Base-by-base conservation (phyloP, 1,140 invertebrate genomes). In the Ceratina australensis region DNA sequence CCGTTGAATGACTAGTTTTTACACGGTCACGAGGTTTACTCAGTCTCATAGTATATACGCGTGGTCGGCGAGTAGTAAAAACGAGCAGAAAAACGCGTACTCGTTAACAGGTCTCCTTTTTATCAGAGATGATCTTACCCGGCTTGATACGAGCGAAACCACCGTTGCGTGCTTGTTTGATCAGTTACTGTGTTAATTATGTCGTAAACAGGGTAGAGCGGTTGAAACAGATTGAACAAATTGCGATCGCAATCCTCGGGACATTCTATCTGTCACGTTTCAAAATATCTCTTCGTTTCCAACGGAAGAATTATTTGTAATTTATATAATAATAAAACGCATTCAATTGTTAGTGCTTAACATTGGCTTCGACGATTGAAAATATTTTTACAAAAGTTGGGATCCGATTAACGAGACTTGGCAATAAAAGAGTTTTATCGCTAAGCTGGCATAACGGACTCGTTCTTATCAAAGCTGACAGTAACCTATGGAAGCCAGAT, bases 1-100 rank as follows among this genome's bases (percentile, higher is more conserved):
- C 69, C 68, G 68, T 59, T 50, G 49, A 57, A 50, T 57, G 68
- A 18, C 75, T 50, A 72, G 68, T 78, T 78, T 78, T 78, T 78
- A 33, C 18, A 18, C 60, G 7, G 69, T 56, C 50, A 50, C 42
- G 69, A 54, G 60, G 59, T 66, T 60, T 20, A 26, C 24, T 33
- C 42, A 13, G 64, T 12, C 33, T 12, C 65, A 22, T 33, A 33
- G 33, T 33, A 33, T 33, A 33, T 33, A 33, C 69, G 22, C 60
- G 50, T 57, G 72, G 66, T 75, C 54, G 28, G n/a, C 47, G 24
- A 20, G 26, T 18, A n/a, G 67, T 26, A 60, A 77, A 77, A 63
- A 24, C 4, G 50, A 20, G 7, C 4, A 59, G 42, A 75, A 57
- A 67, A 49, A 63, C 28, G 3, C 8, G 33, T 12, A 18, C 49